Evolutionary conservation across 1,140 invertebrate genomes (phyloP).

Genomic region (Diorhabda carinulata): DNA sequence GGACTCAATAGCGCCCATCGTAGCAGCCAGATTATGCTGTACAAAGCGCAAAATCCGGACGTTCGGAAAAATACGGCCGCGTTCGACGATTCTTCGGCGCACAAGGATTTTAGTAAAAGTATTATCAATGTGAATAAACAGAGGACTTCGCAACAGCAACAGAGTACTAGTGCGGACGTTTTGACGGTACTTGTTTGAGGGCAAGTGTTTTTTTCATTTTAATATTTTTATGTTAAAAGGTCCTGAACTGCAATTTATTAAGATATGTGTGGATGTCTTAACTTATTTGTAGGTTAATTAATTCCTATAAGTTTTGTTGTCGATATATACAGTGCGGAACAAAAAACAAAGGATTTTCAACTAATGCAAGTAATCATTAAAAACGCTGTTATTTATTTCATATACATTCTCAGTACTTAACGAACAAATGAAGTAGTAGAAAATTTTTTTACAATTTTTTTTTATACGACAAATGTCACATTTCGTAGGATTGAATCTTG

Average conservation of each 20-base stretch:
- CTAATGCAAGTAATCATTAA: no score
- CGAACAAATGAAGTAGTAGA: no score
- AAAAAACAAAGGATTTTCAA: no score
- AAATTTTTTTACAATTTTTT: no score
- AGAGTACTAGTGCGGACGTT: constrained; percentile 45
- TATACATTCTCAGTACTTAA: no score
- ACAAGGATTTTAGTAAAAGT: constrained; percentile 76
- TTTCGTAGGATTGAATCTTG: no score
- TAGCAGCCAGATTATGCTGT: constrained; percentile 61
- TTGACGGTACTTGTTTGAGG: constrained; percentile 45
- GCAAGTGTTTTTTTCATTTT: constrained; percentile 30
- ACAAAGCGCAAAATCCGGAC: constrained; percentile 71
- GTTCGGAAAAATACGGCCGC: constrained; percentile 75
- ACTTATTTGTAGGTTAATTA: no score
- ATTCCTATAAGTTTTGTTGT: no score
- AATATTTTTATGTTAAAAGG: background rate
- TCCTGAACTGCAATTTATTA: background rate
- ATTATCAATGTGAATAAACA: constrained; percentile 54
- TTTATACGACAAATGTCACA: no score
- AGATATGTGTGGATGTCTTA: no score
- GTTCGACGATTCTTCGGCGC: constrained; percentile 60
- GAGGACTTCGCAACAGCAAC: constrained; percentile 42
- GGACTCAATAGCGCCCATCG: constrained; percentile 50
- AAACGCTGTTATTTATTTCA: no score
- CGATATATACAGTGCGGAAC: no score